Percentiles rank a stretch among this genome's conserved stretches.
Evolutionary conservation across 2,113 vertebrate genomes (phyloP).

Genomic region (Coracopsis vasa): DNA sequence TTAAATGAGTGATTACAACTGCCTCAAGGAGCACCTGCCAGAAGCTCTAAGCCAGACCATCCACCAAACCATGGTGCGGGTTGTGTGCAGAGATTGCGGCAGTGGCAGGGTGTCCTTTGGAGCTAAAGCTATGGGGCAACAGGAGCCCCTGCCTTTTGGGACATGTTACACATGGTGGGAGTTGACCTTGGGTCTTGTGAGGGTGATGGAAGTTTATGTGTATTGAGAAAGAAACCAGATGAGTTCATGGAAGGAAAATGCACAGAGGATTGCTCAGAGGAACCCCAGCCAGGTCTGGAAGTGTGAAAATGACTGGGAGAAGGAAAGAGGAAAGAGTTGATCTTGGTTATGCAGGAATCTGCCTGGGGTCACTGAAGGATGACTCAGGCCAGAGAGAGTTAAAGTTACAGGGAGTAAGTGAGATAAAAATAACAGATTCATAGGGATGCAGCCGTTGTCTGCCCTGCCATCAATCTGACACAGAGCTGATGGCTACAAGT

Average conservation of each 20-base stretch:
- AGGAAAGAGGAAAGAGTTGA: not conserved
- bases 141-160: not conserved
- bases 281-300: not conserved
- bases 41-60: not conserved
- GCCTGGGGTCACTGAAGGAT: not conserved
- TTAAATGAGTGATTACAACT: constrained; percentile 15
- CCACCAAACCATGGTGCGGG: not conserved
- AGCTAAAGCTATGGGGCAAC: not conserved
- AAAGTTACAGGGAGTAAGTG: not conserved
- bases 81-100: not conserved
- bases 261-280: not conserved
- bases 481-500: not conserved
- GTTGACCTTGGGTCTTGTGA: not conserved
- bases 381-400: not conserved
- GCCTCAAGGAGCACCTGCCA: constrained; percentile 21
- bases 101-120: not conserved
- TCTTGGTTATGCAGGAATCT: not conserved
- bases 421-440: not conserved
- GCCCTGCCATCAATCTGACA: not conserved
- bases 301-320: not conserved
- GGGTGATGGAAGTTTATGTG: not conserved
- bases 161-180: not conserved
- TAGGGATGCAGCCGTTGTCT: not conserved
- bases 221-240: not conserved
- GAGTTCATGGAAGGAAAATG: not conserved